These are phyloP conservation scores for Pantherophis vulpinus DNA, from an alignment of 2,797 vertebrate species.

Conservation along the genomic window DNA sequence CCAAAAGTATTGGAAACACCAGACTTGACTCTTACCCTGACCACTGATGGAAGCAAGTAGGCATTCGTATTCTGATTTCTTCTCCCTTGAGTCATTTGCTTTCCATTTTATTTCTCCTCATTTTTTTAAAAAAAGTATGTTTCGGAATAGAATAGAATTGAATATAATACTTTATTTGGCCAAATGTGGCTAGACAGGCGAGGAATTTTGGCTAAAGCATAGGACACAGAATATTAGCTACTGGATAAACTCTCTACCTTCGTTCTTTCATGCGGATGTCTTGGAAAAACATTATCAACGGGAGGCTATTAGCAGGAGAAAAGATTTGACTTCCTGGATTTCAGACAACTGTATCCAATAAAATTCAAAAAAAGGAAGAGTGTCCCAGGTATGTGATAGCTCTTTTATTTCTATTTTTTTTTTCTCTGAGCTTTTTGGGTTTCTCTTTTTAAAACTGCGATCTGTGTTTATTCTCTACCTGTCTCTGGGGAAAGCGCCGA, in stretches of 20 bases:
- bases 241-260: neutral
- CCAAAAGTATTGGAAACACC: constrained; percentile 52
- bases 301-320: constrained; percentile 13
- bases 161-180: neutral
- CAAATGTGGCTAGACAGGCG: neutral
- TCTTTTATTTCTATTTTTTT: neutral
- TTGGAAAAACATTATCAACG: neutral
- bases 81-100: neutral
- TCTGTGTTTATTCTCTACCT: neutral
- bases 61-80: neutral
- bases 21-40: constrained; percentile 30
- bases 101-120: neutral
- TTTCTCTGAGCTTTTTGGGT: neutral
- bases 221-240: neutral
- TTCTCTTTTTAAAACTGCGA: neutral
- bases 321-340: neutral
- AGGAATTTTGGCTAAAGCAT: neutral
- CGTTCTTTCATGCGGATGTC: neutral
- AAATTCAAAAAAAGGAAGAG: neutral
- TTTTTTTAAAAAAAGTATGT: neutral
- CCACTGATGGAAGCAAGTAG: neutral
- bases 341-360: neutral
- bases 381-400: neutral
- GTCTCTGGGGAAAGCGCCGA: neutral
- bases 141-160: neutral